Base-by-base conservation (phyloP, 2,888 invertebrate species). In the Scaptomyza reducta region DNA sequence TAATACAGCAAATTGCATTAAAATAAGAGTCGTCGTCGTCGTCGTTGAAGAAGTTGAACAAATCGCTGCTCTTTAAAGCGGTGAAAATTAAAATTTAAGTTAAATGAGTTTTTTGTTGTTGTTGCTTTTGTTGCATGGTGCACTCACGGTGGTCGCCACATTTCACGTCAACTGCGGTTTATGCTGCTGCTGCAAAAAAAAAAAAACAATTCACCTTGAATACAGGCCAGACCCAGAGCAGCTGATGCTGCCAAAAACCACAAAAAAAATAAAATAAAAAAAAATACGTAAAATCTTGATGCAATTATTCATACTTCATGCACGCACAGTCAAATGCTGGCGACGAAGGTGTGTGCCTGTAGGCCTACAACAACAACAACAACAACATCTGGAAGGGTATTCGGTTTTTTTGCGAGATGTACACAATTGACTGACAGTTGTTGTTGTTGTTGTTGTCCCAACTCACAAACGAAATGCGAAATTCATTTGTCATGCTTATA, bases 401-500 rank as follows among this genome's bases (percentile, higher is more conserved):
- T 50, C 38, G 35, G 22, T 7, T 33, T 7, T 33, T 35, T 35
- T 33, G 33, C 14, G 25, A 9, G 41, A 46, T 51, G 63, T 44
- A 55, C 38, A 67, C 81, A 79, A 85, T 79, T 86, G 86, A 83
- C 84, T 67, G 78, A 75, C 78, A 69, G 67, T 70, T 66, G 33
- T 61, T 47, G 40, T 40, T 40, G 40, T 16, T 40, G 40, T 16
- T 40, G 40, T 40, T 64, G 63, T 58, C 65, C 14, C 38, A 14
- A 14, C 14, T 38, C 38, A 38, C 35, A 59, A 58, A 63, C 61
- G 54, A 77, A 82, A 83, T 86, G 79, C 88, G 87, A 87, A 88
- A 87, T 79, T 88, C 88, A 88, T 88, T 89, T 88, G 89, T 88
- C 87, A 81, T 87, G 77, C 89, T 89, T 88, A 84, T 88, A 89